Conservation (phyloP, 1,140 invertebrate genomes). For the Drosophila pallidifrons region DNA sequence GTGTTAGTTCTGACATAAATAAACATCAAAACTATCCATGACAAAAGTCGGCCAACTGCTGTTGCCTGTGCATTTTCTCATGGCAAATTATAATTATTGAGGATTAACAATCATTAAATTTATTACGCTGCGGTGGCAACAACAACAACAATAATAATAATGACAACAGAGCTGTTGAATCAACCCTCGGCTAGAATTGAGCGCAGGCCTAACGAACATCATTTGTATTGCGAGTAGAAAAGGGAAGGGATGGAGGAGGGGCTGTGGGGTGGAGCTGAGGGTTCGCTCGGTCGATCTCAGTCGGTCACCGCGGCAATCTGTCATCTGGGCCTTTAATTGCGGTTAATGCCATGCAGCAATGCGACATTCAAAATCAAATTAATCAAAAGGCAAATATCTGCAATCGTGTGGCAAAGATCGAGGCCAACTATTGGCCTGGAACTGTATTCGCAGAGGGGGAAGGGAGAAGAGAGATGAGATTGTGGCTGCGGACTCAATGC, state of each 20-base stretch:
- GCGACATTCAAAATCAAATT: slow-evolving; percentile 63
- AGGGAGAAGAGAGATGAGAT: neutral
- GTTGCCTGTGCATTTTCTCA: slow-evolving; percentile 69
- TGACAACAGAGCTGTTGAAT: neutral
- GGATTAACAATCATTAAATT: slow-evolving; percentile 82
- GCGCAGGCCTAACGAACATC: slow-evolving; percentile 51
- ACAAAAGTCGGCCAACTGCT: slow-evolving; percentile 43
- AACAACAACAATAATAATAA: slow-evolving; percentile 23
- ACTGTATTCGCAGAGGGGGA: no score
- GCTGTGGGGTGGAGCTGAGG: slow-evolving; percentile 31
- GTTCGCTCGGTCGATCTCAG: slow-evolving; percentile 37
- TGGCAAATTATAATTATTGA: slow-evolving; percentile 82
- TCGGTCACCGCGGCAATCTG: slow-evolving; percentile 62
- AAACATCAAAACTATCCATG: slow-evolving; percentile 52
- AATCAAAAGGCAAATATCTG: slow-evolving; percentile 55
- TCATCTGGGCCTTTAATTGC: slow-evolving; percentile 71
- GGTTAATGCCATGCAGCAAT: slow-evolving; percentile 51
- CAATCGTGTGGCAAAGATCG: slow-evolving; percentile 34
- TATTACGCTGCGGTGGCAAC: slow-evolving; percentile 56
- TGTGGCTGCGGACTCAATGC: slow-evolving; percentile 9
- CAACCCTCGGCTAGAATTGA: slow-evolving; percentile 50
- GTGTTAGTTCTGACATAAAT: slow-evolving; percentile 38
- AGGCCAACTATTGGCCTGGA: slow-evolving; percentile 16
- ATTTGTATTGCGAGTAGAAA: slow-evolving; percentile 49
- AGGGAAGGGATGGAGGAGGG: neutral